Percentiles rank a stretch among this genome's conserved stretches.
Conservation (phyloP, 2,113 vertebrate genomes). For the Solea solea region DNA sequence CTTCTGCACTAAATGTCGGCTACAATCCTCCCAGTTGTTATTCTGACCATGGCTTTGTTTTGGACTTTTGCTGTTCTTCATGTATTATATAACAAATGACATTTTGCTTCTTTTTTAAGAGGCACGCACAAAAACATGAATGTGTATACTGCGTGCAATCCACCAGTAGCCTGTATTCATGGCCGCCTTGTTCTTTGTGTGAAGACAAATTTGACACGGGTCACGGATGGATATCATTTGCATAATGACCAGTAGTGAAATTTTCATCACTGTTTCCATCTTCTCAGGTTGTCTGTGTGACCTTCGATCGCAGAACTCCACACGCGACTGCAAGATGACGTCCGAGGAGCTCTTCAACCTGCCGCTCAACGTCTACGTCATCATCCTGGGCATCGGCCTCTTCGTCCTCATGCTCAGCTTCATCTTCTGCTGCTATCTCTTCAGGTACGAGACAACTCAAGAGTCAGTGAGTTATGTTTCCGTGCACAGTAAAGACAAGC, state of each 20-base stretch:
- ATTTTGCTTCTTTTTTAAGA: background rate
- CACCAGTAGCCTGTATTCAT: background rate
- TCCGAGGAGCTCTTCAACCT: slow-evolving; percentile 71
- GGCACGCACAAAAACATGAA: slow-evolving; percentile 1
- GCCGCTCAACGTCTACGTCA: slow-evolving; percentile 80
- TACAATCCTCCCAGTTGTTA: background rate
- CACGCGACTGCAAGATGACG: slow-evolving; percentile 70
- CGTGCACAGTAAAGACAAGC: no score
- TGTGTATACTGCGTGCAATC: slow-evolving; percentile 3
- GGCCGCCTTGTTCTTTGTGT: slow-evolving; percentile 16
- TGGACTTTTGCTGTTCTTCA: background rate
- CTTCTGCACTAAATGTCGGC: background rate
- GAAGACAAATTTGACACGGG: no score
- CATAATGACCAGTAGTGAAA: background rate
- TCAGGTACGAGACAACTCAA: slow-evolving; percentile 71
- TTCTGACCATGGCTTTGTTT: slow-evolving; percentile 24
- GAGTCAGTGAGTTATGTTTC: no score
- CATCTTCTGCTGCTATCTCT: slow-evolving; percentile 84
- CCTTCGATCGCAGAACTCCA: slow-evolving; percentile 36
- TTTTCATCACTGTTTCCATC: background rate
- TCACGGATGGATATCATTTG: background rate
- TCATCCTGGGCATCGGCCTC: slow-evolving; percentile 80
- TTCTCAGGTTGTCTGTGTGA: slow-evolving; percentile 69
- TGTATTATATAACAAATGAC: background rate
- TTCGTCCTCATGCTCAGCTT: slow-evolving; percentile 82